phyloP scores from a whole-genome alignment of 2,888 invertebrate species.

The Mythimna impura region DNA sequence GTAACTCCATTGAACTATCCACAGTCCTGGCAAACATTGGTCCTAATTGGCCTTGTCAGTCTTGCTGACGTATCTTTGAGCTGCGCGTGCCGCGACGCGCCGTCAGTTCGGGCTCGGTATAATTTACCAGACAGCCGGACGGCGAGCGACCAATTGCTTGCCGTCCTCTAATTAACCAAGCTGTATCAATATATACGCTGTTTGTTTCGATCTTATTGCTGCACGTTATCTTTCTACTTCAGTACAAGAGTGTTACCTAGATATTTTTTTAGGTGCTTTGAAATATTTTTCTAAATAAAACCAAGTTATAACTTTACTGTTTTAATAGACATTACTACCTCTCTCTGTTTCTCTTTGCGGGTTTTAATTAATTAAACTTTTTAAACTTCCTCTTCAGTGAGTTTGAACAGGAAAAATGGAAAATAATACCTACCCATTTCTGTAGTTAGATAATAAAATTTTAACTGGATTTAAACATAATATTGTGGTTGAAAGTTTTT shows the following conservation, averaged over 20 bases:
- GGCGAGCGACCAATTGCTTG: no score
- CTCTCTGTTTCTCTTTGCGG: background rate
- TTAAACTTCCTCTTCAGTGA: background rate
- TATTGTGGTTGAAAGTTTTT: background rate
- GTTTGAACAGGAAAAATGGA: background rate
- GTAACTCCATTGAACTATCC: no score
- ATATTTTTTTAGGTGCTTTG: background rate
- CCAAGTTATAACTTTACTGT: background rate
- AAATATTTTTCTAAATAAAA: background rate
- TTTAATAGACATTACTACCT: background rate
- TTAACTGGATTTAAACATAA: background rate
- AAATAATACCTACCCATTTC: background rate
- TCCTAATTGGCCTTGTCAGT: no score
- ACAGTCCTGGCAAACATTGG: no score
- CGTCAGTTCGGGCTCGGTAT: no score
- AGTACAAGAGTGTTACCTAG: no score
- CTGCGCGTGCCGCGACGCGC: no score
- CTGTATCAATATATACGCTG: no score
- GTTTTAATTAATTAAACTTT: conserved; percentile 6
- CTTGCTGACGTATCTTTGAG: no score
- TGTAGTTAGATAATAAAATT: background rate
- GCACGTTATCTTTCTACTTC: conserved; percentile 4
- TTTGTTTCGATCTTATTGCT: background rate
- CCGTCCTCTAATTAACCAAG: no score
- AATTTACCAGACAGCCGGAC: no score